phyloP scores from a whole-genome alignment of 2,888 invertebrate species.

The Drosophila nr. perissopoda region DNA sequence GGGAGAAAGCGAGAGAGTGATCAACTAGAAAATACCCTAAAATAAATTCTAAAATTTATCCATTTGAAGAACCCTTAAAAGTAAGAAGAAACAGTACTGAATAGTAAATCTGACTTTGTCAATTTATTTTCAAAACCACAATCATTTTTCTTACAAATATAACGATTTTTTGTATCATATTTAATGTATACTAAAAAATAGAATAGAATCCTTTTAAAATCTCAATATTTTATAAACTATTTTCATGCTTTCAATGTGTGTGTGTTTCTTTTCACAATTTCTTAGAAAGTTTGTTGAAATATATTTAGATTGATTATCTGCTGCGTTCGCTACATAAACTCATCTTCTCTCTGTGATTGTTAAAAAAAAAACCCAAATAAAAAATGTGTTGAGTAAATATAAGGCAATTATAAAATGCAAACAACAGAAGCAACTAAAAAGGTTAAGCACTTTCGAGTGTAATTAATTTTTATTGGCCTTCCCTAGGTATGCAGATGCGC shows the following conservation, averaged over 20 bases:
- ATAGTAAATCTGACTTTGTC: too few relatives aligned
- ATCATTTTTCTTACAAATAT: not conserved
- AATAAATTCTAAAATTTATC: too few relatives aligned
- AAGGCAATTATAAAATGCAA: not conserved
- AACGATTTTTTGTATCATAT: too few relatives aligned
- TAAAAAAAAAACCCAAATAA: not conserved
- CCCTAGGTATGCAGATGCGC: not conserved
- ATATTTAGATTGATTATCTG: not conserved
- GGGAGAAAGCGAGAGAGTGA: not conserved
- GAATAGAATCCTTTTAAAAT: not conserved
- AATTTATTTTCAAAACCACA: too few relatives aligned
- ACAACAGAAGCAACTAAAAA: not conserved
- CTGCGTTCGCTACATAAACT: not conserved
- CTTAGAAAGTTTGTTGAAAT: not conserved
- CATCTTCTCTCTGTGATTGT: not conserved
- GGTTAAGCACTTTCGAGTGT: not conserved
- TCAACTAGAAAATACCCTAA: slow-evolving; percentile 24
- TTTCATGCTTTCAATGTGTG: not conserved
- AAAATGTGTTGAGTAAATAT: not conserved
- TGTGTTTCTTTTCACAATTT: not conserved
- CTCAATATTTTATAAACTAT: not conserved
- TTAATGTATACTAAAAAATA: not conserved
- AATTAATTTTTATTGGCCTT: slow-evolving; percentile 1
- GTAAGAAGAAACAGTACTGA: not conserved
- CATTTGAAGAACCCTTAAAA: not conserved